Base-by-base conservation (phyloP, 1,140 invertebrate species). In the Zaprionus inermis region DNA sequence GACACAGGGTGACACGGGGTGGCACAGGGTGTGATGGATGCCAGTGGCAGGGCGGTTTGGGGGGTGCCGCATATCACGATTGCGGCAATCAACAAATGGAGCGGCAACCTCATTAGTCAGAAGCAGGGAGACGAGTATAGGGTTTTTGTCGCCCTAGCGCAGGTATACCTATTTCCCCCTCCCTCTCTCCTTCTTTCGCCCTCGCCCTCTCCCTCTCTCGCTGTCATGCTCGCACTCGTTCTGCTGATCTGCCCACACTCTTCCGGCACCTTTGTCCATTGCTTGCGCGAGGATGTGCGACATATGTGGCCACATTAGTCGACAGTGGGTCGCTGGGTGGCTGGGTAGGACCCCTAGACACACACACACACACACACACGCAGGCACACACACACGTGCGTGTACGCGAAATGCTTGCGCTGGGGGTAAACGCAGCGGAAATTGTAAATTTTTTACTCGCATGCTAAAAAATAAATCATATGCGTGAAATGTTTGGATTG, bases 21-120 rank as follows among this genome's bases (percentile, higher is more conserved):
- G 68, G 30, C 70, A 59, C 70, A 72, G n/a, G n/a, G n/a, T 67
- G 64, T 72, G 70, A 65, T 70, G 59, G 68, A 51, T 24, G 61
- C 34, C 61, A 20, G 56, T n/a, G n/a, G n/a, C 38, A 5, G 16
- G 24, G 61, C 18, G 18, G 34, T 4, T 14, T 1, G 32, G 28
- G 57, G 66, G 30, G 56, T 60, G 55, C 44, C 49, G 71, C 54
- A 57, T 61, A 60, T 72, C 59, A 65, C 72, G 68, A 75, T 71
- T 75, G 72, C 72, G 72, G 68, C 73, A 76, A 76, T 76, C 73
- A 76, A 76, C 73, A 72, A 76, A 76, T 76, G 73, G 73, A 76
- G 73, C 73, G 73, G 68, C 73, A 76, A 76, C 73, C 73, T 76
- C 73, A 76, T 76, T 76, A 76, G 73, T 76, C 73, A 76, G 65